Base-by-base conservation (phyloP, 1,140 invertebrate species). In the Sarcophaga bullata region DNA sequence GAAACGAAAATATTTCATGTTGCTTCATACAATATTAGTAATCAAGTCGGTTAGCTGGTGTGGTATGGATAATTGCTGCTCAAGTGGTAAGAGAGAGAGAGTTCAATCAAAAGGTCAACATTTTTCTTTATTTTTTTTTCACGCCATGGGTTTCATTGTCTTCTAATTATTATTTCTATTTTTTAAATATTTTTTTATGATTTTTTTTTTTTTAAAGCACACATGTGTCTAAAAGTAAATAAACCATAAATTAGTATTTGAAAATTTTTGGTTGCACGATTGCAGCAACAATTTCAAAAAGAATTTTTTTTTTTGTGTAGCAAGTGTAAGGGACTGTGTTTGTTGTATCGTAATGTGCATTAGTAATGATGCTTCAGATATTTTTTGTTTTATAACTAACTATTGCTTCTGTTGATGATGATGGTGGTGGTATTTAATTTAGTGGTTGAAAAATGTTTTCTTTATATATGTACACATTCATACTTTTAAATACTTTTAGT, bases 81-180 rank as follows among this genome's bases (percentile, higher is more conserved):
- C 3, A 13, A 58, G 73, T 76, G 46, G 17, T 72, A 72, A 72
- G 62, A 72, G 62, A 76, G 15, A 15, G 17, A 68, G 49, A 78
- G 48, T 78, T 78, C 75, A 78, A 78, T 78, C 50, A 50, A 78
- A 78, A 78, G 75, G 75, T 78, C 75, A 78, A 78, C 75, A 52
- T 49, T 78, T 78, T 37, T 37, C 25, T 2, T 37, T 78, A 50
- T 47, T 78, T 47, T 37, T 50, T 8, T 78, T 78, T 78, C 75
- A 78, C 75, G 75, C 17, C 75, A 78, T 78, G 19, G n/a, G 62
- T 68, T 68, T 68, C 8, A 7, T 68, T 58, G 7, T 68, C 62
- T 19, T 62, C 9, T 19, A 8, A 19, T 19, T 19, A 19, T 19
- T 6, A 8, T 68, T 68, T 25, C 19, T 68, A n/a, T 62, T 62